Base-by-base conservation (phyloP, 2,888 invertebrate species). In the Andrena minutula region DNA sequence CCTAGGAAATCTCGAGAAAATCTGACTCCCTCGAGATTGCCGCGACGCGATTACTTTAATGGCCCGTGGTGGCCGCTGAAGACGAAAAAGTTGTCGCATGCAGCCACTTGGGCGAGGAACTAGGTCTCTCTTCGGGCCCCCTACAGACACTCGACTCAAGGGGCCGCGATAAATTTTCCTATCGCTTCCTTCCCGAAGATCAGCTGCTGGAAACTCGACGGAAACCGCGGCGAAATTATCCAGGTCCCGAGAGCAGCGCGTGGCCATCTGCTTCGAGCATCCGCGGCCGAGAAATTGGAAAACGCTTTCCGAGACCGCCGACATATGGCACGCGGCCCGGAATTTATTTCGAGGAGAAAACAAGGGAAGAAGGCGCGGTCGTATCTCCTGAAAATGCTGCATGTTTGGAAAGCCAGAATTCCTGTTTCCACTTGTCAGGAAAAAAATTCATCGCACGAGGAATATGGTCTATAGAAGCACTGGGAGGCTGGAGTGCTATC, bases 281-380 rank as follows among this genome's bases (percentile, higher is more conserved):
- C 66, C 80, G 83, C 78, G 79, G 74, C 83, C 82, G 84, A 89
- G 86, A 89, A 91, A 91, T 92, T 86, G 92, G 91, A 84, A 92
- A 92, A 91, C 75, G 84, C 79, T 87, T 86, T 88, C 81, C 85
- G 86, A 73, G 84, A 86, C 84, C 82, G 81, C 81, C 90, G 89
- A 90, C 92, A 92, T 92, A 92, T 92, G 92, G 92, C 91, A 90
- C 86, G 86, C 92, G 92, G 85, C 87, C 82, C 77, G 72, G 66
- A 82, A 89, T 84, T 89, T 89, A 90, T 90, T 85, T 90, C 70
- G 53, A 30, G 71, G 71, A 80, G 73, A 86, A 84, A 84, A 83
- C 77, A 79, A 28, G 69, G 68, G 61, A 66, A 41, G 49, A 28
- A 77, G 77, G 79, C 68, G 72, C 64, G 69, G 75, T 53, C 73